Evolutionary conservation across 2,797 vertebrate genomes (phyloP), one percentile per base, ranked within the genome.

Genomic region (Callimico goeldii): DNA sequence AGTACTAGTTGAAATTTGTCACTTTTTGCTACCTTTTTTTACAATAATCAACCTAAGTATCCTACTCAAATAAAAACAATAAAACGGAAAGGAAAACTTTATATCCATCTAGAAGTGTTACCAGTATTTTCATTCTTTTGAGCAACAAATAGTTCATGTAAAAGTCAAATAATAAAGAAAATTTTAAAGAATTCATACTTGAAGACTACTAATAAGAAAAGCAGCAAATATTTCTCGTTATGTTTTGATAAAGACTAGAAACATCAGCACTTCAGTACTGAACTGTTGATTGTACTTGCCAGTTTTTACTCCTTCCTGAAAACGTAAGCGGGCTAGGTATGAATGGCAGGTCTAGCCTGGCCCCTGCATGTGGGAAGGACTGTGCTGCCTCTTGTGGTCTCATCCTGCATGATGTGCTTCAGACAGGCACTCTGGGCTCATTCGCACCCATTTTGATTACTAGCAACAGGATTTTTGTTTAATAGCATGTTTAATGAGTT

Each of bases 321-420:
- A 96, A 50, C 93, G 93, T 89, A 97, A 79, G 22, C 94, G 97
- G 95, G 91, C 95, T 95, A 41, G 84, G 41, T 48, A 75, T 97
- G 98, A 98, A 96, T 95, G 97, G 96, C 93, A 75, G 52, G 52
- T 76, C 76, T 93, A 95, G 96, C 97, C 79, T 98, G 98, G 97
- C 98, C 97, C 94, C 95, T 98, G 98, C 98, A 98, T 98, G 98
- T 80, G 97, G 96, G 97, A 97, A 95, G 58, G 39, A 52, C 28
- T 58, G 72, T 33, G 50, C 50, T 20, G 1, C 92, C 97, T 82
- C 67, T 46, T 30, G 5, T 96, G 96, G 96, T 91, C 95, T 98
- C 61, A 30, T 90, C 92, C 88, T 97, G 98, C 98, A 98, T 98
- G 98, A 90, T 26, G 76, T 98, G 98, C 98, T 98, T 97, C 97